phyloP scores from a whole-genome alignment of 2,888 invertebrate species.

The Parnassius glacialis region DNA sequence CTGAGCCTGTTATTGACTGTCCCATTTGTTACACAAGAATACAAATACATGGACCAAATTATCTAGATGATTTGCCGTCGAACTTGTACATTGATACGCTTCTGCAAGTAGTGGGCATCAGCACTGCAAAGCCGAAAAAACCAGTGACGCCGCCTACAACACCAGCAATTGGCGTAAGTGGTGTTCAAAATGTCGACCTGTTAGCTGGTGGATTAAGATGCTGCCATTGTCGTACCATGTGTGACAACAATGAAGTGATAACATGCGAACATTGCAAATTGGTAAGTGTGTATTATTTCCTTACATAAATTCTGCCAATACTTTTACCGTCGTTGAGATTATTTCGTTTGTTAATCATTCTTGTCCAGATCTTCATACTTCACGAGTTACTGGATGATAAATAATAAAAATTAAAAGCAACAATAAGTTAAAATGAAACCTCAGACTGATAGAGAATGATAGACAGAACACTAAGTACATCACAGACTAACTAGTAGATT shows the following conservation, averaged over 20 bases:
- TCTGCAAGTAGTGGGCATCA: conserved; percentile 70
- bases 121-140: conserved; percentile 30
- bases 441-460: no score
- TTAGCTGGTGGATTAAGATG: conserved; percentile 59
- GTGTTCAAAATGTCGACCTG: conserved; percentile 54
- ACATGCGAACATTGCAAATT: conserved; percentile 82
- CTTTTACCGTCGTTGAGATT: no score
- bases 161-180: conserved; percentile 33
- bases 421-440: no score
- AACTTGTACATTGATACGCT: conserved; percentile 85
- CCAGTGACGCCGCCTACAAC: conserved; percentile 45
- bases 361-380: no score
- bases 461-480: no score
- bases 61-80: conserved; percentile 81
- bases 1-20: conserved; percentile 67
- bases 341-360: no score
- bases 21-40: conserved; percentile 81
- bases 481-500: no score
- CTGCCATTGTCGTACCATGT: conserved; percentile 58
- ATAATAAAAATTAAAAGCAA: no score
- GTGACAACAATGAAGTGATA: conserved; percentile 53
- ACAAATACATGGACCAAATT: conserved; percentile 70
- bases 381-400: no score
- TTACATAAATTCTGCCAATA: no score
- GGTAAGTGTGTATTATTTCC: conserved; percentile 55